Evolutionary conservation across 2,113 vertebrate species (phyloP).

Genomic region (Coptodon bakossiorum): DNA sequence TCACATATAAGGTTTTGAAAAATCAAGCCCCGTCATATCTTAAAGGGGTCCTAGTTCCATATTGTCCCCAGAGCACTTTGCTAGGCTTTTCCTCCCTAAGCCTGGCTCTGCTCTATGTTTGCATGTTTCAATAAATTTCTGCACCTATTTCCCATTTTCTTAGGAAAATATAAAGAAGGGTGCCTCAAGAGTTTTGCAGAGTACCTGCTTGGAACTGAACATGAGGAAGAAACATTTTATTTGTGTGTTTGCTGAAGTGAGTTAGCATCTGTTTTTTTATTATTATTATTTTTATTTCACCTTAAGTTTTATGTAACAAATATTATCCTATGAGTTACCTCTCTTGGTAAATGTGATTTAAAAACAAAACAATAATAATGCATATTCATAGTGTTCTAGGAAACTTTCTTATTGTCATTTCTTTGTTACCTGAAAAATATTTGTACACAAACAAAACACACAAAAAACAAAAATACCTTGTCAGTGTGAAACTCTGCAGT

Average conservation of each 20-base stretch:
- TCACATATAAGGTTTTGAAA: not conserved
- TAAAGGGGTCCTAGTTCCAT: not conserved
- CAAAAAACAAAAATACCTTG: not conserved
- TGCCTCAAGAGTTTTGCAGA: not conserved
- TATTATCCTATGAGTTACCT: not conserved
- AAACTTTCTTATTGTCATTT: not conserved
- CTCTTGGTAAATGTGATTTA: not conserved
- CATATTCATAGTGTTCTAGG: not conserved
- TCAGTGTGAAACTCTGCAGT: not conserved
- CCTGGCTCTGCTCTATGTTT: not conserved
- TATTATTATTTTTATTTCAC: not conserved
- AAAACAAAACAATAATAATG: rapidly evolving
- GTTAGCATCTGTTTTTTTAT: rapidly evolving
- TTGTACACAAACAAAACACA: not conserved
- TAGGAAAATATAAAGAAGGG: not conserved
- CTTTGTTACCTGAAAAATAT: rapidly evolving
- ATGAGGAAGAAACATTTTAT: not conserved
- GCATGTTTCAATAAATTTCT: not conserved
- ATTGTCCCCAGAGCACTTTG: not conserved
- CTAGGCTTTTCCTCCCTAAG: not conserved
- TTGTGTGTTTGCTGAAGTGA: rapidly evolving
- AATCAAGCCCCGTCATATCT: rapidly evolving
- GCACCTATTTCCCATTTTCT: rapidly evolving
- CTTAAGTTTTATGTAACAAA: not conserved
- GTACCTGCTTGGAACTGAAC: not conserved